phyloP scores from a whole-genome alignment of 2,113 vertebrate species.

The Vicugna pacos region DNA sequence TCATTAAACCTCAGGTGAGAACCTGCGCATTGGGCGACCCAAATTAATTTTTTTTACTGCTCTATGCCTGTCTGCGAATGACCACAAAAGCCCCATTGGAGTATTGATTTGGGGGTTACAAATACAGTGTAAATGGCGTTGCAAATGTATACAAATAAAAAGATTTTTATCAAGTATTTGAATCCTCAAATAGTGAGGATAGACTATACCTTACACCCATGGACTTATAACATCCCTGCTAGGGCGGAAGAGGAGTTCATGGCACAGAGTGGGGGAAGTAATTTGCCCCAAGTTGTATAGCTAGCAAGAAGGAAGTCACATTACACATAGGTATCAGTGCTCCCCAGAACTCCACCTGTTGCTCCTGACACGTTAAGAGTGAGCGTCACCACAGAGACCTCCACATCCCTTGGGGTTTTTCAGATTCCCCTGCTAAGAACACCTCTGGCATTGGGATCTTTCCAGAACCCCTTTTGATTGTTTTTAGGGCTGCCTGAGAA shows the following conservation, averaged over 20 bases:
- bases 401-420: background rate
- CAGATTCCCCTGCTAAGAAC: background rate
- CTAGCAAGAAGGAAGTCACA: background rate
- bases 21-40: background rate
- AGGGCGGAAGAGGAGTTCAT: too few relatives aligned
- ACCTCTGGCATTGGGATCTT: background rate
- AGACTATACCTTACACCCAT: background rate
- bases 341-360: background rate
- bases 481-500: background rate
- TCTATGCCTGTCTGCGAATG: background rate
- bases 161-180: background rate
- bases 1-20: background rate
- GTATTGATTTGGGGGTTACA: background rate
- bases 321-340: accelerated
- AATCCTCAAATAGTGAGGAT: background rate
- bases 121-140: background rate
- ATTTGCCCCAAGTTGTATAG: too few relatives aligned
- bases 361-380: background rate
- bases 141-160: background rate
- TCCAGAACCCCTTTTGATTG: background rate
- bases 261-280: background rate
- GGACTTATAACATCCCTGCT: background rate
- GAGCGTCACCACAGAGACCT: background rate
- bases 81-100: background rate
- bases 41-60: background rate